phyloP scores from a whole-genome alignment of 2,888 invertebrate genomes.

The Eucriotettix oculatus region DNA sequence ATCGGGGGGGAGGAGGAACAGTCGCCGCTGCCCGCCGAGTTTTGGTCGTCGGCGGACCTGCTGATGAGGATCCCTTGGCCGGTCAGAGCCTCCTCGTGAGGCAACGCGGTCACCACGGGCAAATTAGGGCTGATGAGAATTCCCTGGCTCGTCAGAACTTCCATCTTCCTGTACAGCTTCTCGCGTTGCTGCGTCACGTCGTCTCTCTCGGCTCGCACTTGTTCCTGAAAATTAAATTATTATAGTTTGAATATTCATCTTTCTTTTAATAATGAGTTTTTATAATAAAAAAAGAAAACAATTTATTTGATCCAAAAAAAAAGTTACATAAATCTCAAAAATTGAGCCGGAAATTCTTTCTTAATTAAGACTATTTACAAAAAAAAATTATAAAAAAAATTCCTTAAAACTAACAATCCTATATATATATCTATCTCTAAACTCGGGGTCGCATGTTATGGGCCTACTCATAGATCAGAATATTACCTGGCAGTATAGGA shows the following conservation, averaged over 20 bases:
- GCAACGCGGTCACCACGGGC: constrained; percentile 9
- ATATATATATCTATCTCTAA: too few relatives aligned
- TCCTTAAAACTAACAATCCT: too few relatives aligned
- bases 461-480: too few relatives aligned
- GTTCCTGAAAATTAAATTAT: constrained; percentile 28
- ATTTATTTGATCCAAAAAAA: not conserved
- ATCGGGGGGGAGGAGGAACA: constrained; percentile 7
- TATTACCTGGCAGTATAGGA: too few relatives aligned
- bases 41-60: not conserved
- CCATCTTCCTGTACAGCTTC: constrained; percentile 72
- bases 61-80: constrained; percentile 1
- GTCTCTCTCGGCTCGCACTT: constrained; percentile 56
- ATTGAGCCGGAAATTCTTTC: too few relatives aligned
- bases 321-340: not conserved
- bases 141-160: constrained; percentile 62
- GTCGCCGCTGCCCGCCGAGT: constrained; percentile 2
- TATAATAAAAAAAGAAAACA: not conserved
- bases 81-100: constrained; percentile 3
- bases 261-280: not conserved
- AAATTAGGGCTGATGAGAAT: constrained; percentile 26
- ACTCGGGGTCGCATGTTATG: too few relatives aligned
- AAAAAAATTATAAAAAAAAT: too few relatives aligned
- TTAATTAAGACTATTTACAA: too few relatives aligned
- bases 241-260: not conserved
- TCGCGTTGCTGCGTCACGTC: constrained; percentile 86